Base-by-base conservation (phyloP, 2,797 vertebrate species). In the Centroberyx gerrardi region DNA sequence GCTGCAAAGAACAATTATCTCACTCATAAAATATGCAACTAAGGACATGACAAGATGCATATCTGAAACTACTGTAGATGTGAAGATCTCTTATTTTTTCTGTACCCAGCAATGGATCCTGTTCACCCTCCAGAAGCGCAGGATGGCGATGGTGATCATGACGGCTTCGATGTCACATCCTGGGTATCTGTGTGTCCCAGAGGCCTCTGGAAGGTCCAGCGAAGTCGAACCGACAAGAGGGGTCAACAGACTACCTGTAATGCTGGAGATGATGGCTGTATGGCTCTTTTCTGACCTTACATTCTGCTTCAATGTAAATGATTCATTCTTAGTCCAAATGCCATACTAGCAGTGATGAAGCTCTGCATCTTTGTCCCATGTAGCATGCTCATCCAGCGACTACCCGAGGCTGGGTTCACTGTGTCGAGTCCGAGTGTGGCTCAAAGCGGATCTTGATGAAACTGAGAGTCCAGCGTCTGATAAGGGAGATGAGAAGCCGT, bases 361-460 rank as follows among this genome's bases (percentile, higher is more conserved):
- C 44, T 76, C 6, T 53, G 0, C 68, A 3, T 72, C 9, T 55
- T 63, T 76, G 8, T 83, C 5, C 78, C 38, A 53, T 81, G 5
- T 1, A 93, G 90, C 44, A 8, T n/a, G 18, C 65, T 65, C 67
- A 29, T 62, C 78, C 6, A 85, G 93, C 67, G 71, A 77, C 78
- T 94, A 90, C 62, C 97, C 97, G 8, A 90, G 92, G 62, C 75
- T 96, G 81, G 96, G 96, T 6, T 96, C 96, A 1, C 44, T 92
- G 7, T 97, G 97, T 80, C 90, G 40, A 36, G 92, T 97, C 52
- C 87, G 85, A 72, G 92, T 95, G 38, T 14, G 46, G 27, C 78
- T 87, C 17, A 89, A 89, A 80, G 72, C 52, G 5, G 58, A 78
- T 9, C 0, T 1, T 2, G 68, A 81, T 49, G 61, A 77, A 18